Evolutionary conservation across 2,888 invertebrate genomes (phyloP).

Genomic region (Octodonta nipae): DNA sequence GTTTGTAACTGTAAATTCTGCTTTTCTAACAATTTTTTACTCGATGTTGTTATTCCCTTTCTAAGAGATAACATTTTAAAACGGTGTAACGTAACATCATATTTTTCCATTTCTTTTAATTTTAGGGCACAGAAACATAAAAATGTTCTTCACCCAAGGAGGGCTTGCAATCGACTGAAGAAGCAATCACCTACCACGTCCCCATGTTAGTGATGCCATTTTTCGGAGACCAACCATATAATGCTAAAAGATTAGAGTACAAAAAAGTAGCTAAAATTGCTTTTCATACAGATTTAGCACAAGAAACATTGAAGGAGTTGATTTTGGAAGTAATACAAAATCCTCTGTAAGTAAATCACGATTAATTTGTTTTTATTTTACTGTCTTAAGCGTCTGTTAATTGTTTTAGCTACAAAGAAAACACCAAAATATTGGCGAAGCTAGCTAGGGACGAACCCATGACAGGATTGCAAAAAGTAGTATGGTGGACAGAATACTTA

Average conservation of each 20-base stretch:
- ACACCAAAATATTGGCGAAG: constrained; percentile 13
- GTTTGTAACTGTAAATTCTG: too few relatives aligned
- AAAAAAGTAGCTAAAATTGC: too few relatives aligned
- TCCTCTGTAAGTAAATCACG: too few relatives aligned
- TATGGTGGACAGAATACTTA: constrained; percentile 27
- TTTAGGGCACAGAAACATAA: constrained; percentile 22
- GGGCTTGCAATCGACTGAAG: constrained; percentile 19
- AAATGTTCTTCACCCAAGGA: constrained; percentile 23
- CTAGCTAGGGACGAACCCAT: constrained; percentile 21
- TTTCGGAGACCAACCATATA: constrained; percentile 20
- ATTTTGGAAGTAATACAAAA: too few relatives aligned
- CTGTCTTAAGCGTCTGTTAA: neutral
- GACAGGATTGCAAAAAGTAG: constrained; percentile 21
- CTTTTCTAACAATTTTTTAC: too few relatives aligned
- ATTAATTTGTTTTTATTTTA: too few relatives aligned
- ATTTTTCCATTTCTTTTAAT: too few relatives aligned
- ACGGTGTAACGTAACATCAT: too few relatives aligned
- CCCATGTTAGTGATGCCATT: constrained; percentile 24
- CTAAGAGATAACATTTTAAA: too few relatives aligned
- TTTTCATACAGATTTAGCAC: too few relatives aligned
- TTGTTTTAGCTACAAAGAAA: constrained; percentile 18
- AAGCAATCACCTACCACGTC: constrained; percentile 16
- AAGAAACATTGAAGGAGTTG: too few relatives aligned
- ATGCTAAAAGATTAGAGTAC: constrained; percentile 16
- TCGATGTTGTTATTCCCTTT: too few relatives aligned